A percentile compares a stretch with the other conserved stretches of the same genome.
phyloP scores from a whole-genome alignment of 1,140 invertebrate genomes.

The Drosophila lacertosa region DNA sequence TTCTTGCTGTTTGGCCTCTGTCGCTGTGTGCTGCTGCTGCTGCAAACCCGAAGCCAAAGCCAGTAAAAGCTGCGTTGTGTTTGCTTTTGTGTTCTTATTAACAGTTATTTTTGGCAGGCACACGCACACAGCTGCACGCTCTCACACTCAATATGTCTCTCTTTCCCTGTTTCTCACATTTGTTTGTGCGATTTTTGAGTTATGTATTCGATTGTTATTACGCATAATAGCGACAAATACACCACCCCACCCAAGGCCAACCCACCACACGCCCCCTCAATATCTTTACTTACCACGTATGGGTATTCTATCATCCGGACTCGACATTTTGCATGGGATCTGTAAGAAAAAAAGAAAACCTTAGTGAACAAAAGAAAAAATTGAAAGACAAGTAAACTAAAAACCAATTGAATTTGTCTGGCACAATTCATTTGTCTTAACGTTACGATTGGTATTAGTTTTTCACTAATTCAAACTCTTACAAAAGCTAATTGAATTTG shows the following conservation, averaged over 20 bases:
- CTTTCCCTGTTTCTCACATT: no score
- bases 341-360: conserved; percentile 33
- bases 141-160: background rate
- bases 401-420: background rate
- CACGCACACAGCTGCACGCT: conserved; percentile 27
- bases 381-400: background rate
- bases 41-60: background rate
- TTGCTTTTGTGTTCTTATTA: conserved; percentile 46
- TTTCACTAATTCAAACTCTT: no score
- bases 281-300: conserved; percentile 77
- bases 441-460: no score
- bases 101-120: conserved; percentile 75
- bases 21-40: background rate
- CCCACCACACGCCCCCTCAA: conserved; percentile 13
- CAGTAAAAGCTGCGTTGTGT: conserved; percentile 8
- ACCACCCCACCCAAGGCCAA: background rate
- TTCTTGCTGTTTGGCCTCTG: conserved; percentile 58
- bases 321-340: conserved; percentile 82
- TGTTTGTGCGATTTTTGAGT: conserved; percentile 22
- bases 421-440: no score
- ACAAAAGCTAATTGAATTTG: background rate
- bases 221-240: conserved; percentile 10
- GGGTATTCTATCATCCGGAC: conserved; percentile 82
- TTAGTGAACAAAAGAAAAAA: conserved; percentile 8
- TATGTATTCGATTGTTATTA: conserved; percentile 41